A percentile compares a stretch with the other conserved stretches of the same genome.
phyloP scores from a whole-genome alignment of 1,140 invertebrate genomes.

The Nasonia giraulti region DNA sequence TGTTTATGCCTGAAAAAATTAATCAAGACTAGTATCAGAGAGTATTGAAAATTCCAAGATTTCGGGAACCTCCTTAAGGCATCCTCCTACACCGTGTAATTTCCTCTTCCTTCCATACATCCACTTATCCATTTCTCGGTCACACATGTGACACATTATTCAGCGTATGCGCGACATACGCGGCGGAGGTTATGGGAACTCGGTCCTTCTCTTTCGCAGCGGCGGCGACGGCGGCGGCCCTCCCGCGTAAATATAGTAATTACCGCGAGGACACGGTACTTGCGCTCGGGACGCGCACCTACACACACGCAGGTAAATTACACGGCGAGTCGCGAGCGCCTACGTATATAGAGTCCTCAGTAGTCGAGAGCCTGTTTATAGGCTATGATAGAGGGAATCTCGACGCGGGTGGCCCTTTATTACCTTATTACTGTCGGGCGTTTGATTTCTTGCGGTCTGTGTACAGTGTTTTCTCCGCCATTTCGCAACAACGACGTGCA shows the following conservation, averaged over 20 bases:
- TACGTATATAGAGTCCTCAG: constrained; percentile 4
- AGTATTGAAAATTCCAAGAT: background rate
- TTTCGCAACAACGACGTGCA: background rate
- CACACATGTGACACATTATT: constrained; percentile 29
- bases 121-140: constrained; percentile 11
- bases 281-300: constrained; percentile 41
- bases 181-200: constrained; percentile 71
- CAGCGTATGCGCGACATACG: constrained; percentile 4
- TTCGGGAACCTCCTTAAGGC: background rate
- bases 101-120: background rate
- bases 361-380: constrained; percentile 14
- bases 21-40: background rate
- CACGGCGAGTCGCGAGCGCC: background rate
- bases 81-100: background rate
- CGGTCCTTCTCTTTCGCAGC: constrained; percentile 59
- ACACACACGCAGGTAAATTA: constrained; percentile 28
- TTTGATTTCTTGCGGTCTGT: background rate
- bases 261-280: constrained; percentile 67
- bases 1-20: too few species aligned
- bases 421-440: constrained; percentile 38
- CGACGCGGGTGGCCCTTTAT: constrained; percentile 21
- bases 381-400: constrained; percentile 39
- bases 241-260: constrained; percentile 68
- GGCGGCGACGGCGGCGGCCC: constrained; percentile 48
- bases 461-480: too few species aligned